A percentile compares a stretch with the other conserved stretches of the same genome.
Evolutionary conservation across 2,113 vertebrate species (phyloP).

Genomic region (human (Homo sapiens)): DNA sequence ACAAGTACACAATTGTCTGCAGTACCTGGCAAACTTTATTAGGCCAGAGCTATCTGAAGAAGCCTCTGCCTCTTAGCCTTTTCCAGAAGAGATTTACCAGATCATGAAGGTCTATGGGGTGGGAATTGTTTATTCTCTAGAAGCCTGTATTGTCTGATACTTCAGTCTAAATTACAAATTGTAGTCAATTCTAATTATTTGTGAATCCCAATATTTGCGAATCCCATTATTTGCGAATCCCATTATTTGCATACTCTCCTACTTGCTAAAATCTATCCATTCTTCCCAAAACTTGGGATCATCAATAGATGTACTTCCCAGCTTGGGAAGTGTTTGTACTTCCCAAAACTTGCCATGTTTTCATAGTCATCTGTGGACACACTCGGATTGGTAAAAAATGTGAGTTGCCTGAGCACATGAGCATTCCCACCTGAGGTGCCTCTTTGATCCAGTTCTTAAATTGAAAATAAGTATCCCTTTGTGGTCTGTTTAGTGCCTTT

Average conservation of each 20-base stretch:
- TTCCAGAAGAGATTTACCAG: neutral
- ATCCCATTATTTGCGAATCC: neutral
- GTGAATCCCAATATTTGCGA: neutral
- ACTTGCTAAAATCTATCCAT: neutral
- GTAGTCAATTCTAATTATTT: neutral
- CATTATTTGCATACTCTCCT: neutral
- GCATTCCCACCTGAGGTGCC: neutral
- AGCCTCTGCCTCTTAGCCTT: neutral
- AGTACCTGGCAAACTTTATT: neutral
- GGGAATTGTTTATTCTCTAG: neutral
- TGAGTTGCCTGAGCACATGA: neutral
- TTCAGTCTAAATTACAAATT: neutral
- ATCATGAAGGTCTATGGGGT: neutral
- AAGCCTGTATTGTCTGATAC: no score
- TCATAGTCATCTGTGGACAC: neutral
- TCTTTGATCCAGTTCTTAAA: neutral
- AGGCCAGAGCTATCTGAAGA: neutral
- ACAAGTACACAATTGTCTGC: neutral
- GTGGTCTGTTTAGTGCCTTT: neutral
- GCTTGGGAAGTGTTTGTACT: no score
- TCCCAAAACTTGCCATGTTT: neutral
- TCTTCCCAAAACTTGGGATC: neutral
- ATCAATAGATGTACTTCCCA: no score
- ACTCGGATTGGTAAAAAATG: neutral
- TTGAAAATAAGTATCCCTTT: neutral